Evolutionary conservation across 2,888 invertebrate genomes (phyloP), one percentile per base, ranked within the genome.

Genomic region (Amiota mariae): DNA sequence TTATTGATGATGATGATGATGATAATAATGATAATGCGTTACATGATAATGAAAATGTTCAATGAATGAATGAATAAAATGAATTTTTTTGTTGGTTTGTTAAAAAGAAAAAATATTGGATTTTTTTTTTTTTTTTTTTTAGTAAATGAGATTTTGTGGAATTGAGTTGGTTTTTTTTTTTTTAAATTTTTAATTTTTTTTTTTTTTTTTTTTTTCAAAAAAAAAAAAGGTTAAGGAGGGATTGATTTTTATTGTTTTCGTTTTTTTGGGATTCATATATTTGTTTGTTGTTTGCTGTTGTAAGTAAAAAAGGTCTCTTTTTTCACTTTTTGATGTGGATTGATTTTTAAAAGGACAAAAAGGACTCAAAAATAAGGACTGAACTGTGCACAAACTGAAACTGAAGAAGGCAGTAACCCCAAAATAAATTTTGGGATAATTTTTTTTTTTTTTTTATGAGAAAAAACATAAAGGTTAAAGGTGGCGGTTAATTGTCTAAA

Each of bases 161-260:
- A 88, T 87, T 88, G 88, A 87, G 86, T 88, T 88, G 86, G 82
- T 84, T 76, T 79, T 78, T 73, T 64, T 64, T 80, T 79, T 76
- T 75, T 54, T 72, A 18, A 72, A 77, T 76, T 63, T 77, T 75
- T 71, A n/a, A n/a, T 75, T 71, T 75, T 72, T 75, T 79, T 80
- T 80, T 78, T 81, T 78, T 77, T 68, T 71, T 73, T 74, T 76
- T 74, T 79, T 79, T 79, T 79, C 75, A 74, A 73, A 83, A 73
- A 83, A 79, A 77, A 81, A 86, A 80, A 82, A 85, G 87, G 87
- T 87, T 88, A 88, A 88, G 88, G 88, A 87, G 85, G 87, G 79
- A 36, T 36, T 36, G 80, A 76, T 78, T 77, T 73, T 63, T 72
- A 67, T 72, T 85, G 36, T 36, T 6, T 36, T 36, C 36, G 8